These are phyloP conservation scores for Falco rusticolus DNA, from an alignment of 2,797 vertebrate genomes.

Conservation along the genomic window DNA sequence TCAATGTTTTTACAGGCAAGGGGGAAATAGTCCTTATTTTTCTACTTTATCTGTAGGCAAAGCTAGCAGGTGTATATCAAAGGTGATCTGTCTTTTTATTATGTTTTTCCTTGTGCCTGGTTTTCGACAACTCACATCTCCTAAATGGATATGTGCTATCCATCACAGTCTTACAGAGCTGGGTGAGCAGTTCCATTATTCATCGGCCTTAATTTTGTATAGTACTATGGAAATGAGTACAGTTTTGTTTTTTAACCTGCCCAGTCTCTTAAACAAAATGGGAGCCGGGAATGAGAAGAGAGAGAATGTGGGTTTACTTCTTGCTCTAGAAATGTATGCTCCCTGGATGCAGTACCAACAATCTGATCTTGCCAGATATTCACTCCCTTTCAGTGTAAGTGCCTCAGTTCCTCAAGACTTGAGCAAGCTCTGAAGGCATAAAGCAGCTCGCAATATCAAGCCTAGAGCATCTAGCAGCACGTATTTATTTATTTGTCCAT, in stretches of 20 bases:
- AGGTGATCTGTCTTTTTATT: slow-evolving; percentile 5
- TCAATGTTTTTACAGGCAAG: neutral
- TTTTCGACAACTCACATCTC: neutral
- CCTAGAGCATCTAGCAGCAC: neutral
- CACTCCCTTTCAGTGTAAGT: neutral
- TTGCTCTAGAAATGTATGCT: neutral
- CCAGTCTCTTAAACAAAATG: neutral
- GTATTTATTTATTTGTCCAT: neutral
- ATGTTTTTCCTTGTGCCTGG: neutral
- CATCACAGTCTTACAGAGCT: neutral
- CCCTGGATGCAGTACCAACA: neutral
- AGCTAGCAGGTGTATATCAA: slow-evolving; percentile 18
- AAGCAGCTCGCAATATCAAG: neutral
- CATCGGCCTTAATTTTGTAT: neutral
- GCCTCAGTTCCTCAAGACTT: neutral
- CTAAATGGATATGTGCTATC: neutral
- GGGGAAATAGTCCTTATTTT: neutral
- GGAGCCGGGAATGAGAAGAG: neutral
- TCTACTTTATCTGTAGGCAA: neutral
- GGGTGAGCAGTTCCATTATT: neutral
- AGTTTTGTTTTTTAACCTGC: neutral
- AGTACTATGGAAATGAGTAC: neutral
- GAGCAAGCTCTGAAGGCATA: neutral
- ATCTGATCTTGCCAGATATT: neutral
- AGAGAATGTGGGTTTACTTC: neutral